Evolutionary conservation across 2,888 invertebrate species (phyloP), one percentile per base, ranked within the genome.

Genomic region (Melanotus villosus): DNA sequence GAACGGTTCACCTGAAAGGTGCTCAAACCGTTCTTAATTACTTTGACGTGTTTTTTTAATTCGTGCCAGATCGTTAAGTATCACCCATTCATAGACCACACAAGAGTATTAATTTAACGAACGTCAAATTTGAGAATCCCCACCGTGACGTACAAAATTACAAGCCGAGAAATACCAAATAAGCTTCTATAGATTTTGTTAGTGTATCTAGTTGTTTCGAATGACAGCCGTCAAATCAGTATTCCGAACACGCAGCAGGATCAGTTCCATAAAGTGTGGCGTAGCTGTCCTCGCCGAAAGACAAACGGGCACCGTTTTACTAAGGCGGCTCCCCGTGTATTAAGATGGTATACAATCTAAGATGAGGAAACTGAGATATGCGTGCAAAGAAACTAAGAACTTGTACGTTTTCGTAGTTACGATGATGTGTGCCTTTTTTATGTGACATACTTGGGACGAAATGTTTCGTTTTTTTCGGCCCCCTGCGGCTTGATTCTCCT

Each of bases 221-320:
- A 65, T 58, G 65, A 65, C 54, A 64, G 56, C 23, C 60, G 23
- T 58, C 58, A 47, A 65, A 65, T 65, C 50, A 65, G 65, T 58
- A 65, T 65, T 65, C 65, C 26, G 36, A 12, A 50, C 65, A 65
- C 65, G 58, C 32, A 38, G 32, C n/a, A 14, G 65, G 65, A 65
- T 58, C 65, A 47, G 43, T 58, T 65, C 45, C 57, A 58, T 65
- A 57, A 58, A 58, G 58, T 58, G 65, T 50, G 43, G 56, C 36
- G 23, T 26, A 45, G 43, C 47, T 65, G 65, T 65, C 65, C 58
- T 65, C 58, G 47, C 50, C 34, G 36, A 21, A 57, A 65, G 65
- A 59, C 65, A 47, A 58, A 65, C 59, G 64, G 38, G 7, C 16
- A 30, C 56, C 32, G 19, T 64, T 64, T 64, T 64, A 43, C 19